Evolutionary conservation across 2,797 vertebrate genomes (phyloP).

Genomic region (Coregonus sp.): DNA sequence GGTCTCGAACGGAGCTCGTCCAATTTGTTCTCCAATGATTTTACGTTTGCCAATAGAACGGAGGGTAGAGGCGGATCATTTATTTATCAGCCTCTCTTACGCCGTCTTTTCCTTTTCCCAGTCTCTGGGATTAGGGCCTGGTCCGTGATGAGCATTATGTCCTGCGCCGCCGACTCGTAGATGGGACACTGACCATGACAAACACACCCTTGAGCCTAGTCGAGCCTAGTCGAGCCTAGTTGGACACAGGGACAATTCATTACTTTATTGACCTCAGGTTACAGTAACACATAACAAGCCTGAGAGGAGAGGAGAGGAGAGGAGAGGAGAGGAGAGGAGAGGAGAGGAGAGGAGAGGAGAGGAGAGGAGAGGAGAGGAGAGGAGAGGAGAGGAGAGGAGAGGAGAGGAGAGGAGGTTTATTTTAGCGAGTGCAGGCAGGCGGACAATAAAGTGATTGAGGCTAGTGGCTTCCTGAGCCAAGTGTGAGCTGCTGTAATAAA

Average conservation of each 20-base stretch:
- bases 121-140: too few relatives aligned
- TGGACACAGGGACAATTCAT: background rate
- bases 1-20: too few relatives aligned
- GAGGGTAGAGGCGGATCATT: too few relatives aligned
- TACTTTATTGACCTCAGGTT: background rate
- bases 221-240: too few relatives aligned
- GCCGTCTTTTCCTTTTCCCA: too few relatives aligned
- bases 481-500: conserved; percentile 52
- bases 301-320: background rate
- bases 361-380: conserved; percentile 20
- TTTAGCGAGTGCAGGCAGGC: conserved; percentile 32
- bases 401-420: conserved; percentile 28
- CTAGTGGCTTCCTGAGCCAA: conserved; percentile 27
- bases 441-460: conserved; percentile 40
- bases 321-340: background rate
- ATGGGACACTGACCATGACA: conserved; percentile 24
- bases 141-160: too few relatives aligned
- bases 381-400: background rate
- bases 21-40: too few relatives aligned
- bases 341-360: conserved; percentile 32
- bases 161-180: background rate
- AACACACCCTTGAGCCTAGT: conserved; percentile 24
- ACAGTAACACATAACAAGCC: background rate
- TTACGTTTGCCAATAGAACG: too few relatives aligned
- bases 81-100: too few relatives aligned